Evolutionary conservation across 2,797 vertebrate species (phyloP).

Genomic region (Phylloscopus collybita): DNA sequence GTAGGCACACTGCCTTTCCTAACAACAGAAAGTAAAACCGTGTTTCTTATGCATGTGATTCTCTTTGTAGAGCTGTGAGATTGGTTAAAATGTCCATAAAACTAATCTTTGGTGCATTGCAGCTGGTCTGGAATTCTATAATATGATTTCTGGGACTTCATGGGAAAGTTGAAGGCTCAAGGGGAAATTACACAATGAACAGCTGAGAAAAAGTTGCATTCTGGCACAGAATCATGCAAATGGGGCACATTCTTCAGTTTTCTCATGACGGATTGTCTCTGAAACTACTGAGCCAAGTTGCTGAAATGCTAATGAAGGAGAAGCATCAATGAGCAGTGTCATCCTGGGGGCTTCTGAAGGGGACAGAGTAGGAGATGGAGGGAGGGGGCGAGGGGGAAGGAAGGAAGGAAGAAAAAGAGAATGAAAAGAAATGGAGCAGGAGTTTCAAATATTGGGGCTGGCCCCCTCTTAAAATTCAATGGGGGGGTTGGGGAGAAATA

Average conservation of each 20-base stretch:
- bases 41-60: constrained; percentile 51
- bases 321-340: constrained; percentile 91
- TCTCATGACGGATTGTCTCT: constrained; percentile 87
- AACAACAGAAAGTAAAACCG: constrained; percentile 62
- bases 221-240: constrained; percentile 87
- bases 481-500: not conserved
- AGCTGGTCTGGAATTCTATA: constrained; percentile 68
- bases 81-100: constrained; percentile 65
- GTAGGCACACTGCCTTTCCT: constrained; percentile 52
- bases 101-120: constrained; percentile 66
- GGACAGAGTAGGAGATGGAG: constrained; percentile 61
- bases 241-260: constrained; percentile 86
- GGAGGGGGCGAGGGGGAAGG: constrained; percentile 37
- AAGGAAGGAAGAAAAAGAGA: constrained; percentile 31
- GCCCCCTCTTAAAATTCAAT: constrained; percentile 40
- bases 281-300: constrained; percentile 84
- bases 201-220: constrained; percentile 83
- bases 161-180: constrained; percentile 83
- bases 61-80: constrained; percentile 53
- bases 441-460: constrained; percentile 60
- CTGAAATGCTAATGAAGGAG: constrained; percentile 91
- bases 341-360: constrained; percentile 83
- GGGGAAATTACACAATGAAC: constrained; percentile 80
- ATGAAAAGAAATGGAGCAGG: not conserved
- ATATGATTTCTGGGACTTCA: constrained; percentile 82